Evolutionary conservation across 2,888 invertebrate species (phyloP), one percentile per base, ranked within the genome.

Genomic region (Eupithecia dodoneata): DNA sequence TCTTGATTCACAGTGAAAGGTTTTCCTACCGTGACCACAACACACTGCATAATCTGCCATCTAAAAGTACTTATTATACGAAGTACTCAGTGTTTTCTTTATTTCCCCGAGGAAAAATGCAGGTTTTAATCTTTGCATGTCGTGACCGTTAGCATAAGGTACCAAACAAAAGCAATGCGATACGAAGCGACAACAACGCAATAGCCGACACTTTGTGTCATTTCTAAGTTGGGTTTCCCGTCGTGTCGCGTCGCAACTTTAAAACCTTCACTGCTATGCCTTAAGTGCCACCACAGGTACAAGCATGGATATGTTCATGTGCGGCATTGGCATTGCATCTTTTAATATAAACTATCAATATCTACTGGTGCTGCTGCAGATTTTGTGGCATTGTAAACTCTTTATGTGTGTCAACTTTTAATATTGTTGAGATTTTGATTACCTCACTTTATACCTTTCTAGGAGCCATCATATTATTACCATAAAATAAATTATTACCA

Each of bases 341-440:
- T 7, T 59, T 59, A n/a, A 59, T 59, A 59, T 9, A 18, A 59
- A 59, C n/a, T 18, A 59, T 59, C 9, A 9, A 18, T 7, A 9
- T 3, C 0, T 41, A 41, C 12, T 7, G 7, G 3, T n/a, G 6
- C n/a, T 55, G 55, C 9, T 42, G 65, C 15, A 30, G 12, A 66
- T 66, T 41, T 41, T 42, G 15, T 13, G 15, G 42, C 12, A 66
- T 42, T 3, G 66, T 3, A 66, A 66, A 5, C 42, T 6, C 13
- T 41, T 13, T 65, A 65, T 41, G 13, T 13, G 7, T 42, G 66
- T 66, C 42, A 15, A 15, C 66, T 79, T 18, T 7, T 66, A 79
- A 75, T 75, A 59, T 74, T 72, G 70, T 70, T 76, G 72, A 73
- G 74, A 73, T 79, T 79, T 73, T 76, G 71, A 79, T 79, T 63